Evolutionary conservation across 2,113 vertebrate genomes (phyloP).

Genomic region (Eublepharis macularius): DNA sequence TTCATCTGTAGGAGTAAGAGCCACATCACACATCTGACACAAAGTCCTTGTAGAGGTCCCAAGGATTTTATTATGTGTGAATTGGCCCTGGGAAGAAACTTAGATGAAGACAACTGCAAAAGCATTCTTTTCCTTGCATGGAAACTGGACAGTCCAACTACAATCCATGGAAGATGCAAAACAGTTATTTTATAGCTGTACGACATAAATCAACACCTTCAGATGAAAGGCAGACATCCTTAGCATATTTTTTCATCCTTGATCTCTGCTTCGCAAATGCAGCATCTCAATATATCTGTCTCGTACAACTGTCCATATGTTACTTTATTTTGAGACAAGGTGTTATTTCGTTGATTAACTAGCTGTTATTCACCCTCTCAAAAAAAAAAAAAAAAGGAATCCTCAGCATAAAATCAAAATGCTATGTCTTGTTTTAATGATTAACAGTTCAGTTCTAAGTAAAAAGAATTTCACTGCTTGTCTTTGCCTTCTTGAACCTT

Average conservation of each 20-base stretch:
- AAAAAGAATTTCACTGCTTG: background rate
- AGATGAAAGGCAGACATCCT: background rate
- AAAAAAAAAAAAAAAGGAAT: background rate
- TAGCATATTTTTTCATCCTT: background rate
- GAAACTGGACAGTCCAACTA: background rate
- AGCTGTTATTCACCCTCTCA: background rate
- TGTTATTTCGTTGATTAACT: background rate
- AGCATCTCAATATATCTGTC: background rate
- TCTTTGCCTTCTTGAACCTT: background rate
- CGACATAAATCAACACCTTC: background rate
- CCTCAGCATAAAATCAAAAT: background rate
- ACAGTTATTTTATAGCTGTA: background rate
- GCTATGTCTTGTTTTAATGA: background rate
- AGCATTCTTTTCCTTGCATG: too few species aligned
- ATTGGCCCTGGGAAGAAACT: too few species aligned
- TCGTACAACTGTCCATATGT: background rate
- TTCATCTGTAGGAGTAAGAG: too few species aligned
- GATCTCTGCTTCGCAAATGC: background rate
- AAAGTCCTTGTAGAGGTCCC: too few species aligned
- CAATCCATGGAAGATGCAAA: background rate
- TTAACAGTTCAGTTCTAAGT: background rate
- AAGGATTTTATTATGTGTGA: too few species aligned
- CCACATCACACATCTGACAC: too few species aligned
- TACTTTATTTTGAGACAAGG: slow-evolving; percentile 8
- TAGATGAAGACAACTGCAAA: too few species aligned